A percentile compares a stretch with the other conserved stretches of the same genome.
Conservation (phyloP, 2,113 vertebrate species). For the Pithys albifrons region DNA sequence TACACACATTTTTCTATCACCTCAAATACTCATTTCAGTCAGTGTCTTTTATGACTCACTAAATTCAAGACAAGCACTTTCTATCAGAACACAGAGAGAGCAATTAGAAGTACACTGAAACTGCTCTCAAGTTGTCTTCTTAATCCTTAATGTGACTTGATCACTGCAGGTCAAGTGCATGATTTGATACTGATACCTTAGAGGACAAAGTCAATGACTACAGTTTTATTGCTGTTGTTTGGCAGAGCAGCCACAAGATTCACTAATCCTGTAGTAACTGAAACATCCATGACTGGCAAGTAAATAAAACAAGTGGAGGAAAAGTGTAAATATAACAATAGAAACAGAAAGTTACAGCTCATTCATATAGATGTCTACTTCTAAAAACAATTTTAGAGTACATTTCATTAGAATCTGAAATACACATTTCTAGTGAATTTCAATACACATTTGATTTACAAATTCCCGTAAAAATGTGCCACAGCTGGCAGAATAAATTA, state of each 20-base stretch:
- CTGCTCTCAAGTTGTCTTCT: constrained; percentile 20
- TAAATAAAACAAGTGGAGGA: background rate
- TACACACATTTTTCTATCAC: background rate
- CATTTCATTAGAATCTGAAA: constrained; percentile 75
- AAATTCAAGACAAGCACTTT: background rate
- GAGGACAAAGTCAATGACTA: background rate
- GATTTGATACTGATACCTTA: constrained; percentile 10
- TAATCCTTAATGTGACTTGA: constrained; percentile 8
- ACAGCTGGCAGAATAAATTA: constrained; percentile 76
- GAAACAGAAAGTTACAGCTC: background rate
- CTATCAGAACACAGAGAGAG: constrained; percentile 19
- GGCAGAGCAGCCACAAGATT: background rate
- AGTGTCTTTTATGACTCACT: background rate
- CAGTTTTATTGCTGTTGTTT: background rate
- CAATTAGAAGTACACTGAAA: constrained; percentile 40
- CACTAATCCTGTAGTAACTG: background rate
- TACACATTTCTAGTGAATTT: constrained; percentile 71
- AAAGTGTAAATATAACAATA: background rate
- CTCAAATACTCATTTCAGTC: background rate
- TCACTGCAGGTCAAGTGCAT: constrained; percentile 49
- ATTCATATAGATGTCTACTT: constrained; percentile 38
- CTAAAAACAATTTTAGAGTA: constrained; percentile 60
- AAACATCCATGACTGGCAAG: background rate
- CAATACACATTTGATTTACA: constrained; percentile 75
- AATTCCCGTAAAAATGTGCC: constrained; percentile 75